Conservation (phyloP, 2,888 invertebrate species). For the Andrena bucephala region DNA sequence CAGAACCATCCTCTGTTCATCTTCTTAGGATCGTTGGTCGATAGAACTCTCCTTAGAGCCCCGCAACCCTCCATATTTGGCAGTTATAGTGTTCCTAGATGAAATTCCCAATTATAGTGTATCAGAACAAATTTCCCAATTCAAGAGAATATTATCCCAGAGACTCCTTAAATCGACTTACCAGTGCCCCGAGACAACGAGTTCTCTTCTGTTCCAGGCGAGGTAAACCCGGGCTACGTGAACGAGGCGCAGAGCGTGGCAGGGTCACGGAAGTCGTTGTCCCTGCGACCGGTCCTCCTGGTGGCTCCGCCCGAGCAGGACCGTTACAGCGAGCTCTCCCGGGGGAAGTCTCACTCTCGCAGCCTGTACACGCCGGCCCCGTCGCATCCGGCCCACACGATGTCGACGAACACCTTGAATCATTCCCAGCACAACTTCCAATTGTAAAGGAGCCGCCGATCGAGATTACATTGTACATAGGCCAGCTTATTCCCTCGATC, state of each 20-base stretch:
- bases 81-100: too few species aligned
- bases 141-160: too few species aligned
- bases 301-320: conserved; percentile 89
- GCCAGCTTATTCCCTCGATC: neutral
- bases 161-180: neutral
- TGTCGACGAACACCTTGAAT: conserved; percentile 83
- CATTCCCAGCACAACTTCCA: conserved; percentile 84
- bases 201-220: conserved; percentile 87
- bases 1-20: too few species aligned
- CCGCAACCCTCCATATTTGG: too few species aligned
- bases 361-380: conserved; percentile 82
- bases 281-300: conserved; percentile 94
- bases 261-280: conserved; percentile 94
- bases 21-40: too few species aligned
- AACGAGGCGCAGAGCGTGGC: conserved; percentile 94
- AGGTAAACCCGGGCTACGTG: conserved; percentile 95
- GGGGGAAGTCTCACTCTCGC: conserved; percentile 84
- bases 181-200: neutral
- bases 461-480: conserved; percentile 34
- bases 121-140: too few species aligned
- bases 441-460: conserved; percentile 67
- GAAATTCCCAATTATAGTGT: too few species aligned
- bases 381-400: conserved; percentile 82
- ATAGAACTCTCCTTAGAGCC: too few species aligned
- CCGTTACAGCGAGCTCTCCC: conserved; percentile 83